A percentile compares a stretch with the other conserved stretches of the same genome.
Conservation (phyloP, 2,113 vertebrate species). For the Sturnus vulgaris region DNA sequence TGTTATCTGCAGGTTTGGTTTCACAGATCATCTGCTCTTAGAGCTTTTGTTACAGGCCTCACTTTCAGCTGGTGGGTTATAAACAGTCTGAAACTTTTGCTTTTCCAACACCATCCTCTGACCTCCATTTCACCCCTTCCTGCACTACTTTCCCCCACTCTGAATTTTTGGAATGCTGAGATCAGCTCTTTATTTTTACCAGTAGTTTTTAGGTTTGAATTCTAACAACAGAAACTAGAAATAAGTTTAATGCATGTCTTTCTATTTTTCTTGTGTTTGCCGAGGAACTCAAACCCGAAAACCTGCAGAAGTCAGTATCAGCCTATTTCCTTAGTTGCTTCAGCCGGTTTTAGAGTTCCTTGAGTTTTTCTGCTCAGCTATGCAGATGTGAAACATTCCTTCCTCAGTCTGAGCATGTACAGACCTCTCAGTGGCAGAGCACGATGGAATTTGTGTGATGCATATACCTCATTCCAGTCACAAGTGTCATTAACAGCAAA, state of each 20-base stretch:
- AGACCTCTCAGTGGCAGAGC: not conserved
- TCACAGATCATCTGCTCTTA: not conserved
- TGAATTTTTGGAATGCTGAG: not conserved
- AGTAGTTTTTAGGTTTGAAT: not conserved
- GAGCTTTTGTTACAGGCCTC: not conserved
- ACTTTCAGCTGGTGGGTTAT: not conserved
- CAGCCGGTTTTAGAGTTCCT: not conserved
- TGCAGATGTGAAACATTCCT: conserved; percentile 29
- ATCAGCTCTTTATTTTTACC: not conserved
- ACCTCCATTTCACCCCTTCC: not conserved
- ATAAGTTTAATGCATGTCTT: not conserved
- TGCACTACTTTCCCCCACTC: not conserved
- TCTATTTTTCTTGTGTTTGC: not conserved
- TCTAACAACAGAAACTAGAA: not conserved
- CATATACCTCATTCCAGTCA: not conserved
- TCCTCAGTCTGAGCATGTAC: not conserved
- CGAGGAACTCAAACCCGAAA: not conserved
- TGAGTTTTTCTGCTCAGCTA: not conserved
- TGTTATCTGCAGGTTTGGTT: not conserved
- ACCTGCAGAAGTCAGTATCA: not conserved
- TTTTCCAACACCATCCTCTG: not conserved
- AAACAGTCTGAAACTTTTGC: not conserved
- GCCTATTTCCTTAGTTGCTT: not conserved
- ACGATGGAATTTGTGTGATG: not conserved
- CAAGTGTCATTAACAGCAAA: not conserved